Base-by-base conservation (phyloP, 2,113 vertebrate genomes). In the Butastur rufipennis region DNA sequence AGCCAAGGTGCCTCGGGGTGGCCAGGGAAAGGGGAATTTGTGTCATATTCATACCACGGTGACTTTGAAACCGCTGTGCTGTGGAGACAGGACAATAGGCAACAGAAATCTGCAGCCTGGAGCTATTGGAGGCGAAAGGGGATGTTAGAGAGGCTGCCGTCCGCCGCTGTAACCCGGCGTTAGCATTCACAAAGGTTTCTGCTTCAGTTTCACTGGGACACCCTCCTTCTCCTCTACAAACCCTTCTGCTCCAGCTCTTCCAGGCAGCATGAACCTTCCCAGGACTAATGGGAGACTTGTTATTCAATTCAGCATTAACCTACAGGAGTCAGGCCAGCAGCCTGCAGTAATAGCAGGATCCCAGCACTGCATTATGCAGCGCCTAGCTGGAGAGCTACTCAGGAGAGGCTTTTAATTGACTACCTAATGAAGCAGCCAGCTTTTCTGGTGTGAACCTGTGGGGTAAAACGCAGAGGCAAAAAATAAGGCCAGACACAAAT, bases 1-100 rank as follows among this genome's bases (percentile, higher is more conserved):
- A 92, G 90, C 95, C 96, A 97, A 97, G 97, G 94, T 98, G 98
- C 98, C 97, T 98, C 96, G 7, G 98, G 98, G 97, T 98, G 97
- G 81, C 95, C 31, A 27, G 86, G 94, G 83, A 98, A 97, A 95
- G 97, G 95, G 94, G 97, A 97, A 96, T 96, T 95, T 56, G 93
- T 97, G 97, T 95, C 86, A 48, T 97, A 97, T 97, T 98, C 98
- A 98, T 96, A 97, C 97, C 97, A 95, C 58, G 80, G 91, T 97
- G 97, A 71, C 97, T 98, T 98, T 98, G 97, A 98, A 98, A 98
- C 90, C 13, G 62, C 59, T 77, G 83, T 40, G 72, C 96, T 97
- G 94, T 92, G 95, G 95, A 95, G 93, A 77, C 73, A 91, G 82
- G 96, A 98, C 98, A 98, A 98, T 97, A 97, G 96, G 97, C 98